Evolutionary conservation across 2,888 invertebrate species (phyloP).

Genomic region (Zootermopsis nevadensis): DNA sequence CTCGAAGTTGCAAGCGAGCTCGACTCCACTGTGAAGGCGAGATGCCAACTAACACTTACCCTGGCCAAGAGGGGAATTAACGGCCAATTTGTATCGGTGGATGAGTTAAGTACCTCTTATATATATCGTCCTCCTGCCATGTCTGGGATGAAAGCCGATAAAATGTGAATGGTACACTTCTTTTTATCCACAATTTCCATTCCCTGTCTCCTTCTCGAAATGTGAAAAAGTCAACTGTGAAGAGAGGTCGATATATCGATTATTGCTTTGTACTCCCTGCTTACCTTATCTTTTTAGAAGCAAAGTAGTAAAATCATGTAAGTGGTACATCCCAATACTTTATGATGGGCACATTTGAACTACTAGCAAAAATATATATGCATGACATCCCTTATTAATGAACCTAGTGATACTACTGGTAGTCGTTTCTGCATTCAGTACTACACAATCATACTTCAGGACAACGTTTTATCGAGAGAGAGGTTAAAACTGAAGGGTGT

Average conservation of each 20-base stretch:
- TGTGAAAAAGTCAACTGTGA: constrained; percentile 26
- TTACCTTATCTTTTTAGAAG: constrained; percentile 28
- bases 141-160: constrained; percentile 29
- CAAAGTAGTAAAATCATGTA: background rate
- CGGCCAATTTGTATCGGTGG: constrained; percentile 43
- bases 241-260: constrained; percentile 48
- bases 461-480: background rate
- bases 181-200: background rate
- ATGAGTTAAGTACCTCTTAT: constrained; percentile 34
- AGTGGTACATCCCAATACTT: background rate
- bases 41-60: background rate
- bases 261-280: constrained; percentile 29
- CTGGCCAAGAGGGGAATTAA: constrained; percentile 34
- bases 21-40: background rate
- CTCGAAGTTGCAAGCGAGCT: background rate
- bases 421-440: background rate
- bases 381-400: background rate
- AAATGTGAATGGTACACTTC: constrained; percentile 29
- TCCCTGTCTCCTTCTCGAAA: background rate
- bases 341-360: background rate
- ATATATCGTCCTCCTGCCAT: constrained; percentile 18
- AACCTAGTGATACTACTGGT: too few species aligned
- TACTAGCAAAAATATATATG: background rate
- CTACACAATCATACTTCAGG: background rate
- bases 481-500: background rate